These are phyloP conservation scores for Esox masquinongy DNA, from an alignment of 2,797 vertebrate species.

Conservation along the genomic window DNA sequence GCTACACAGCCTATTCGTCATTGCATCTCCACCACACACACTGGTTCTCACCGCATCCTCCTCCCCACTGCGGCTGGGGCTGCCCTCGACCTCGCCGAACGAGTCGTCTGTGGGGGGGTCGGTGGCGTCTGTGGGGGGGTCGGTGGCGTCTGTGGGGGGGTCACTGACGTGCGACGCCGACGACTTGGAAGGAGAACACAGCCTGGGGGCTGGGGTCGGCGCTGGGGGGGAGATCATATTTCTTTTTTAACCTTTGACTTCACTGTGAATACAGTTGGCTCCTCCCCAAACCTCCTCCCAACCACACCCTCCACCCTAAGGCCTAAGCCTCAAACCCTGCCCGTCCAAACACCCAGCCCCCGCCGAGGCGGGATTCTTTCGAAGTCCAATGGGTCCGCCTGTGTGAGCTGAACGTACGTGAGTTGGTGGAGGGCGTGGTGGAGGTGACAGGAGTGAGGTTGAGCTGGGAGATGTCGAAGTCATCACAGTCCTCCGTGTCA, in stretches of 20 bases:
- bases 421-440: constrained; percentile 97
- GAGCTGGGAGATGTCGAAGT: constrained; percentile 99
- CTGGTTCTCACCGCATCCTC: constrained; percentile 79
- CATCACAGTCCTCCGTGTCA: constrained; percentile 97
- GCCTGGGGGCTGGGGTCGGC: constrained; percentile 92
- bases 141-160: constrained; percentile 78
- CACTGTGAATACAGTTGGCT: too few species aligned
- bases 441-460: constrained; percentile 98
- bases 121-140: constrained; percentile 80
- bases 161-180: constrained; percentile 90
- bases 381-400: not conserved
- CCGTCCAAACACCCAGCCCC: too few species aligned
- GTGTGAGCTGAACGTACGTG: constrained; percentile 71
- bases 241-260: not conserved
- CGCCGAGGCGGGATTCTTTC: too few species aligned
- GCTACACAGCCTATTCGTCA: constrained; percentile 67
- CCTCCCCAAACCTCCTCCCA: too few species aligned
- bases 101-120: constrained; percentile 86
- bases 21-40: constrained; percentile 33
- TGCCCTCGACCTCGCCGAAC: constrained; percentile 94
- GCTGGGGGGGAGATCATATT: constrained; percentile 70
- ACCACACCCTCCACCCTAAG: too few species aligned
- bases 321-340: too few species aligned
- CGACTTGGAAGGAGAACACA: constrained; percentile 95
- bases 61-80: constrained; percentile 92